Conservation (phyloP, 2,888 invertebrate genomes). For the Theretra japonica region DNA sequence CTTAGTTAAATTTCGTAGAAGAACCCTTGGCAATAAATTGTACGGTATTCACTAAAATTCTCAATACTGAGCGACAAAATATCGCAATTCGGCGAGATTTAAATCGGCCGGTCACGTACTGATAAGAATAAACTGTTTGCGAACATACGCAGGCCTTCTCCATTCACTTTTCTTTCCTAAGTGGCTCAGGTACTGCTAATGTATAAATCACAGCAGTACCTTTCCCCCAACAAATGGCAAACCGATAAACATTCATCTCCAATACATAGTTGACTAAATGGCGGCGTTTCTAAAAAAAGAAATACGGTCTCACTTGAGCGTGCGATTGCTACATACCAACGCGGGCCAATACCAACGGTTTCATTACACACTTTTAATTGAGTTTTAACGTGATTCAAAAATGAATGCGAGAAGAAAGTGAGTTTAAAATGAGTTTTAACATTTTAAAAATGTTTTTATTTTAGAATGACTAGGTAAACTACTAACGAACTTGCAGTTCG, state of each 20-base stretch:
- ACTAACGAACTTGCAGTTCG: too few relatives aligned
- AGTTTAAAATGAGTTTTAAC: not conserved
- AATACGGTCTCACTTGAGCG: constrained; percentile 63
- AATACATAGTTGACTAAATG: constrained; percentile 71
- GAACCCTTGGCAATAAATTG: constrained; percentile 26
- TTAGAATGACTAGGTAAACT: not conserved
- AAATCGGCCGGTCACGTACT: not conserved
- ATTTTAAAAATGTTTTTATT: not conserved
- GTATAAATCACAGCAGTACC: constrained; percentile 58
- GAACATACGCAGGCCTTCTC: constrained; percentile 31
- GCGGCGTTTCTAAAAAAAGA: constrained; percentile 60
- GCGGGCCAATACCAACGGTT: constrained; percentile 16
- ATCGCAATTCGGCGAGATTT: not conserved
- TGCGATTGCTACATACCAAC: constrained; percentile 55
- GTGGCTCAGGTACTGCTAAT: constrained; percentile 38
- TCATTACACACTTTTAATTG: constrained; percentile 25
- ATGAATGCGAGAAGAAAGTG: not conserved
- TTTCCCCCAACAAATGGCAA: constrained; percentile 60
- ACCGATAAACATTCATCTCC: constrained; percentile 71
- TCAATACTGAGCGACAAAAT: not conserved
- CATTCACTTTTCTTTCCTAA: constrained; percentile 27
- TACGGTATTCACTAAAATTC: constrained; percentile 4
- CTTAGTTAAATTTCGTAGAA: constrained; percentile 31
- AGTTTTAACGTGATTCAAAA: constrained; percentile 11
- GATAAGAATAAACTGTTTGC: constrained; percentile 38